These are phyloP conservation scores for Patella pellucida DNA, from an alignment of 2,888 invertebrate genomes.

Conservation along the genomic window DNA sequence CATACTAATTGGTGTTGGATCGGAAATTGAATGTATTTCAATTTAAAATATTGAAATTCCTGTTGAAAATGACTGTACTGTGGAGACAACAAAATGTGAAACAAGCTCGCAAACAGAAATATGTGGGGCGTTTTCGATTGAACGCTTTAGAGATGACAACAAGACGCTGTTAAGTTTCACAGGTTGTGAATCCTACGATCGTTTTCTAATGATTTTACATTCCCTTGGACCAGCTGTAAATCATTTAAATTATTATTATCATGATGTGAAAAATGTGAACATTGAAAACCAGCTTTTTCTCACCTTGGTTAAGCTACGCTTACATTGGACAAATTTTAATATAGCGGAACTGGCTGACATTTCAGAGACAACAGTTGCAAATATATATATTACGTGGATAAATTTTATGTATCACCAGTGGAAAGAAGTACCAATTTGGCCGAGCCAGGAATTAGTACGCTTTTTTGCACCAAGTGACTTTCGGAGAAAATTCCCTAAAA, in stretches of 20 bases:
- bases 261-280: background rate
- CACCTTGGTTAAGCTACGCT: background rate
- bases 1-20: too few species aligned
- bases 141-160: too few species aligned
- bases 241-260: background rate
- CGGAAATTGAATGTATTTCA: too few species aligned
- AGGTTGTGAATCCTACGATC: too few species aligned
- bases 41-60: too few species aligned
- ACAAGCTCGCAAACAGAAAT: too few species aligned
- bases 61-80: too few species aligned
- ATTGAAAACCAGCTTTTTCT: background rate
- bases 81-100: too few species aligned
- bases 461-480: conserved; percentile 41
- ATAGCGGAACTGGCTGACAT: background rate
- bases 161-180: too few species aligned
- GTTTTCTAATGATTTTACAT: too few species aligned
- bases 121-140: too few species aligned
- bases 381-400: conserved; percentile 20
- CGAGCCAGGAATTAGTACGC: conserved; percentile 33
- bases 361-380: background rate
- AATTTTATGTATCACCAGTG: conserved; percentile 24
- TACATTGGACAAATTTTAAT: too few species aligned
- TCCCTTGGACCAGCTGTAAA: background rate
- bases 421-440: conserved; percentile 39
- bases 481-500: conserved; percentile 37